Base-by-base conservation (phyloP, 2,113 vertebrate genomes). In the Hiodon alosoides region DNA sequence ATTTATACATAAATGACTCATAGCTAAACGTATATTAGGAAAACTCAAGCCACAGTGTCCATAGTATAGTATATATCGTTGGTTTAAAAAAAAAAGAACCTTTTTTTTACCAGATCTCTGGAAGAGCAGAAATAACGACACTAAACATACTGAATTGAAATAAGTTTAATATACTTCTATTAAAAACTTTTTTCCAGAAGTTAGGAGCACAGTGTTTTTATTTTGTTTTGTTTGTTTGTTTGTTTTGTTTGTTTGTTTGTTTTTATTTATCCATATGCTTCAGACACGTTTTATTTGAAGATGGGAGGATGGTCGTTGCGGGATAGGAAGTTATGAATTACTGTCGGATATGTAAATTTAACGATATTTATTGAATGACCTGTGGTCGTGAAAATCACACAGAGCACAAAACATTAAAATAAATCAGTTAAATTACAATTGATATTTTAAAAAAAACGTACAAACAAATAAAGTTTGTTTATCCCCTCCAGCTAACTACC, bases 151-250 rank as follows among this genome's bases (percentile, higher is more conserved):
- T 78, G 3, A 62, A 55, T 67, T 78, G 48, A 78, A 78, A 73
- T 48, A 73, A 69, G 55, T 78, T 78, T 78, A 78, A 78, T 78
- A 73, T 66, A 72, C 71, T 67, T 73, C 52, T 73, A 54, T 76
- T 67, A 59, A 76, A 70, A 78, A 78, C 71, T 73, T 48, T 60
- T 54, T 14, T 78, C 55, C 71, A 78, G 65, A 73, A 73, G 68
- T 78, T 55, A 78, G 76, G 73, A 78, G 76, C 76, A 78, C 76
- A 73, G 71, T 78, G 76, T 78, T 78, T 65, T 67, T 66, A 73
- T 64, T 55, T 64, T 69, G 31, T 31, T 31, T 31, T 31, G 31
- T 31, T 31, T 31, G 31, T 31, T 31, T 31, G 31, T 31, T 31
- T 31, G 31, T 31, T 31, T 31, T 31, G 31, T 31, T 31, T 31